Evolutionary conservation across 1,140 invertebrate species (phyloP).

Genomic region (Drosophila obscura): DNA sequence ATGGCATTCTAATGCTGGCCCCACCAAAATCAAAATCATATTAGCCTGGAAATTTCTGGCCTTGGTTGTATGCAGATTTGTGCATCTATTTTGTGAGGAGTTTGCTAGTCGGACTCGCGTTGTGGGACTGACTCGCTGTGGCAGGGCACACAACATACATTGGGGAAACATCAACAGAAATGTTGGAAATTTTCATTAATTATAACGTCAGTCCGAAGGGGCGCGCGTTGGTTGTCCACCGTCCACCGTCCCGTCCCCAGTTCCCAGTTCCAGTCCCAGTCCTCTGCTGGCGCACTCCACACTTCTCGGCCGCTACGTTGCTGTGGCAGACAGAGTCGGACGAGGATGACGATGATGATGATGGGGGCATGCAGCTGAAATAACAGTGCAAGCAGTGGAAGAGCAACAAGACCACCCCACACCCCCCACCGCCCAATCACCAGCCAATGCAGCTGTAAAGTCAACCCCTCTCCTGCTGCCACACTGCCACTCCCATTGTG

Average conservation of each 20-base stretch:
- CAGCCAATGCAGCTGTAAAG: slow-evolving; percentile 51
- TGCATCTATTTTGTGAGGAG: slow-evolving; percentile 17
- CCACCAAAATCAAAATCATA: slow-evolving; percentile 80
- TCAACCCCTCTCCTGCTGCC: slow-evolving; percentile 30
- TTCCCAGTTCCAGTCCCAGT: too few species aligned
- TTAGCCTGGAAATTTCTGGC: slow-evolving; percentile 46
- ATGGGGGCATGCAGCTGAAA: slow-evolving; percentile 67
- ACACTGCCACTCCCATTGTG: slow-evolving; percentile 12
- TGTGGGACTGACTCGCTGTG: too few species aligned
- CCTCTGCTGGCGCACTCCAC: neutral
- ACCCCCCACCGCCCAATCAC: neutral
- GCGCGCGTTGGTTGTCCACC: slow-evolving; percentile 29
- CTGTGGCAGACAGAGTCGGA: neutral
- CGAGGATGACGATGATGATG: neutral
- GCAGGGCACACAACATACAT: neutral
- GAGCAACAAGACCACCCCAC: neutral
- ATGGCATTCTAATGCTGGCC: slow-evolving; percentile 76
- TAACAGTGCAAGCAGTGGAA: slow-evolving; percentile 49
- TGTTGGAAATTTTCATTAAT: slow-evolving; percentile 78
- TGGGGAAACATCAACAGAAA: slow-evolving; percentile 41
- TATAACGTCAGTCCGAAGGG: slow-evolving; percentile 66
- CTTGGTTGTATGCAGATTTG: slow-evolving; percentile 5
- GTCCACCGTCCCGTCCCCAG: neutral
- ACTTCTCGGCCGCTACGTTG: too few species aligned
- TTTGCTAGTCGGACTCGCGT: slow-evolving; percentile 31